A percentile compares a stretch with the other conserved stretches of the same genome.
Conservation (phyloP, 30 jellyfish, hydroid and myxozoan species). For the Pseudorhiza aurosa region DNA sequence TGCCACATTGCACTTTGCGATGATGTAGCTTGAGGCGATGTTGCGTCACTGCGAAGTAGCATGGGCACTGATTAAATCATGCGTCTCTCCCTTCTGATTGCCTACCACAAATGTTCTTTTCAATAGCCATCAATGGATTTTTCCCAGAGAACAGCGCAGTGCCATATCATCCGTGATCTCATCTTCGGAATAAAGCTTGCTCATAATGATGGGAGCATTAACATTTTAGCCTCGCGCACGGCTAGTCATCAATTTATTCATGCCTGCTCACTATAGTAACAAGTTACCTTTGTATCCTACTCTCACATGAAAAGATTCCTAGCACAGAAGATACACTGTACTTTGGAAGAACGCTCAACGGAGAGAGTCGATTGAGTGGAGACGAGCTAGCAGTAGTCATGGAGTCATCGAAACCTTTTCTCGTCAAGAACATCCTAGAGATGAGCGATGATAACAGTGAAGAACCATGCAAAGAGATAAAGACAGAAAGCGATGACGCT, state of each 20-base stretch:
- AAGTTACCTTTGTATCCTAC: slow-evolving; percentile 29
- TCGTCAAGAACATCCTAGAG: slow-evolving; percentile 28
- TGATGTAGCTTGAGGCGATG: too few relatives aligned
- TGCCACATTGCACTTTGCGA: too few relatives aligned
- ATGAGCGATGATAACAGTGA: slow-evolving; percentile 2
- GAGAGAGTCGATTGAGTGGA: background rate
- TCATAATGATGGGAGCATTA: slow-evolving; percentile 33
- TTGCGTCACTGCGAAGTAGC: background rate
- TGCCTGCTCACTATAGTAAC: slow-evolving; percentile 45
- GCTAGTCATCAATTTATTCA: slow-evolving; percentile 59
- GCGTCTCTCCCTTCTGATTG: slow-evolving; percentile 8
- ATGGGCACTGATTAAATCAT: slow-evolving; percentile 1
- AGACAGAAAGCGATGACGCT: background rate
- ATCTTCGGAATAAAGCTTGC: slow-evolving; percentile 16
- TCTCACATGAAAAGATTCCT: slow-evolving; percentile 7
- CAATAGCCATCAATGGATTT: slow-evolving; percentile 6
- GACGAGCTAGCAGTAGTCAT: background rate
- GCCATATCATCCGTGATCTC: slow-evolving; percentile 16
- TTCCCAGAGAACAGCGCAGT: slow-evolving; percentile 52
- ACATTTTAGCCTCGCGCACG: slow-evolving; percentile 31
- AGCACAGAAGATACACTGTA: slow-evolving; percentile 1
- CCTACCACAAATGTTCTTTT: slow-evolving; percentile 41
- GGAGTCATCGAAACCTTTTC: slow-evolving; percentile 37
- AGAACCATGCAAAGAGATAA: background rate
- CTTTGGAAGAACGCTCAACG: background rate